Evolutionary conservation across 2,888 invertebrate genomes (phyloP), one percentile per base, ranked within the genome.

Genomic region (Axea sp.): DNA sequence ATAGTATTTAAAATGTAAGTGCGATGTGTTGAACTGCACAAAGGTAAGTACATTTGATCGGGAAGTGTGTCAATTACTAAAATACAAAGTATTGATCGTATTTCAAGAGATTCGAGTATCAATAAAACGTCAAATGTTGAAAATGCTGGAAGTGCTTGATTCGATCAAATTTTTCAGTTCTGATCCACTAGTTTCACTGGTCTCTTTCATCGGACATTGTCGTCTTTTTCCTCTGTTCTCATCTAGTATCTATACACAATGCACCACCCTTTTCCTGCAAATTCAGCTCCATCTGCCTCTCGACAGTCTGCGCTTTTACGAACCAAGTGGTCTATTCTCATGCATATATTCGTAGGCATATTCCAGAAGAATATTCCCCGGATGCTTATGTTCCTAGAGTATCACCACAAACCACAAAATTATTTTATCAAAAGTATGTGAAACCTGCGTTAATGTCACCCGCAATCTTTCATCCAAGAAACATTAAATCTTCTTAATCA

Each of bases 321-420:
- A 55, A 77, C 62, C 78, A 75, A 78, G 78, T 78, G 81, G 79
- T 78, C 78, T 76, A 79, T 83, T 81, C 80, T 80, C 79, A 80
- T 78, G 77, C 78, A 77, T 82, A 76, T 83, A 80, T 79, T 83
- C 79, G 65, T 64, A 69, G 76, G 74, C 77, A 77, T 79, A 79
- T 77, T 73, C 77, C 72, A 76, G 73, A 65, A 67, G 65, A 57
- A 71, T 71, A 68, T 75, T 64, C 76, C 71, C 59, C 71, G 74
- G 77, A 73, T 78, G 80, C 79, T 81, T 79, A 73, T 67, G 73
- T 77, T 75, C 76, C 68, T 77, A 78, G 77, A 78, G 57, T 49
- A 64, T 67, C 72, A 65, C 62, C 65, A 31, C 62, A 60, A 60
- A 68, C 62, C 60, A 37, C 75, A 33, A 65, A 75, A 72, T 68